Evolutionary conservation across 2,888 invertebrate genomes (phyloP).

Genomic region (Pyrrhosoma nymphula): DNA sequence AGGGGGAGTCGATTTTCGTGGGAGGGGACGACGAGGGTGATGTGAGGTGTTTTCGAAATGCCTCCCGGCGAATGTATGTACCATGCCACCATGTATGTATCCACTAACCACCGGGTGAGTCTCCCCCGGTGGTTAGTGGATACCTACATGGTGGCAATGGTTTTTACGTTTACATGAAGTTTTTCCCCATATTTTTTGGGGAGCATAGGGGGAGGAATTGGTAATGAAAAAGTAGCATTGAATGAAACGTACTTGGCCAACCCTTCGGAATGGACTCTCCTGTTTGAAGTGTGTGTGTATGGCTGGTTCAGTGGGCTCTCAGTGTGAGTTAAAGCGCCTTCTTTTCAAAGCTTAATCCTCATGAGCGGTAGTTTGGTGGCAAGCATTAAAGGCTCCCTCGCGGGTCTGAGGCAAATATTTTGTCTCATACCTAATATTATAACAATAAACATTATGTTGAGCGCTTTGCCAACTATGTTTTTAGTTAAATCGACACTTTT

Average conservation of each 20-base stretch:
- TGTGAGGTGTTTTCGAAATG: constrained; percentile 28
- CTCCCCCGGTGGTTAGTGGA: not conserved
- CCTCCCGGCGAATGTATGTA: not conserved
- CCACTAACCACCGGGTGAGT: too few species aligned
- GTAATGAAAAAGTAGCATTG: not conserved
- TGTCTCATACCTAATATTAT: too few species aligned
- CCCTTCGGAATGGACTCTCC: not conserved
- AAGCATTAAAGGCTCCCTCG: too few species aligned
- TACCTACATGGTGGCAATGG: not conserved
- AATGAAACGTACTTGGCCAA: not conserved
- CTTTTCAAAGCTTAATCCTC: too few species aligned
- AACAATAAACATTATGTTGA: too few species aligned
- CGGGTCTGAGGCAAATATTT: too few species aligned
- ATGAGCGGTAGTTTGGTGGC: too few species aligned
- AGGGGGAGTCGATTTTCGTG: constrained; percentile 5
- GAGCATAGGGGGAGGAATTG: not conserved
- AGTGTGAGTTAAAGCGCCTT: too few species aligned
- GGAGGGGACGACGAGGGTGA: not conserved
- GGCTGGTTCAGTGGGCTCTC: not conserved
- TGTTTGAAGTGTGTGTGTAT: not conserved
- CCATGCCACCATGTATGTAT: too few species aligned
- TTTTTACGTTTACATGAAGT: not conserved
- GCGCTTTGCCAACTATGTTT: too few species aligned
- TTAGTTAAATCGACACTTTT: too few species aligned
- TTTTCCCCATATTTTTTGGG: not conserved